Conservation (phyloP, 1,140 invertebrate species). For the Cydia splendana region DNA sequence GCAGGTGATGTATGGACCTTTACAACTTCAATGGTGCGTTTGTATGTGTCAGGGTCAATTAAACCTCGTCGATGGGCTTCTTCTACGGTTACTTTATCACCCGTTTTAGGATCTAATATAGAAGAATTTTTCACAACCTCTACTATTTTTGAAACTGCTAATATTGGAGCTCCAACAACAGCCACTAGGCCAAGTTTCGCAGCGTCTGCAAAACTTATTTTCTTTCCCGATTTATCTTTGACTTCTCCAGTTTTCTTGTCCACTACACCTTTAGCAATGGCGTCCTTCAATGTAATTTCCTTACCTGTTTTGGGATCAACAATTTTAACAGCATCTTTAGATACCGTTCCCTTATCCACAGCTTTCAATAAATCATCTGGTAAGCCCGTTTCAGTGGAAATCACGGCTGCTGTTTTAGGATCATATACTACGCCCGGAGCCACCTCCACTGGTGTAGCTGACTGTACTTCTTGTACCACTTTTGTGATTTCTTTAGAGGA, state of each 20-base stretch:
- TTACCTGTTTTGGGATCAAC: constrained; percentile 87
- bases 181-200: constrained; percentile 86
- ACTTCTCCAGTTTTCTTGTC: constrained; percentile 87
- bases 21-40: constrained; percentile 67
- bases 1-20: constrained; percentile 35
- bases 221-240: constrained; percentile 82
- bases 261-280: constrained; percentile 87
- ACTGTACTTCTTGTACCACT: constrained; percentile 70
- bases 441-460: constrained; percentile 82
- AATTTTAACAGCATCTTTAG: constrained; percentile 84
- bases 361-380: constrained; percentile 84
- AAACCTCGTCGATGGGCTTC: constrained; percentile 87
- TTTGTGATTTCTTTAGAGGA: constrained; percentile 38
- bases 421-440: constrained; percentile 85
- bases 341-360: constrained; percentile 84
- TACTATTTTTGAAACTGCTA: constrained; percentile 82
- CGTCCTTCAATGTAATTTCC: constrained; percentile 87
- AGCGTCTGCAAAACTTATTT: constrained; percentile 86
- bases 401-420: constrained; percentile 84
- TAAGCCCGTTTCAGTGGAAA: constrained; percentile 83
- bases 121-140: constrained; percentile 71
- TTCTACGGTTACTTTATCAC: constrained; percentile 85
- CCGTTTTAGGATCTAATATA: constrained; percentile 86
- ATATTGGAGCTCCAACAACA: constrained; percentile 85
- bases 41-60: constrained; percentile 80